These are phyloP conservation scores for Bombycilla garrulus DNA, from an alignment of 2,113 vertebrate species.

Conservation along the genomic window DNA sequence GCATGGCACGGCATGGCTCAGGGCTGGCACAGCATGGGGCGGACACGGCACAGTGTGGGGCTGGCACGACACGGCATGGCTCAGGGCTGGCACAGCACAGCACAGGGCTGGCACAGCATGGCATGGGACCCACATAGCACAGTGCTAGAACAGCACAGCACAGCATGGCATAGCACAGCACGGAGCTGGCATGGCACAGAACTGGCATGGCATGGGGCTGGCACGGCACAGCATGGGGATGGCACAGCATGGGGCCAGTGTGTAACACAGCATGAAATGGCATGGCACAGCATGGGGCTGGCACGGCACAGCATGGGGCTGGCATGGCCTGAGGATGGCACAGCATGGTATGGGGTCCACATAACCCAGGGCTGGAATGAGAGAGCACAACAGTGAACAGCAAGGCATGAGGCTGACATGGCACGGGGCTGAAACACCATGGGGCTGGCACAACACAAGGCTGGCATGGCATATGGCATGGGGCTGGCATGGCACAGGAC, in stretches of 20 bases:
- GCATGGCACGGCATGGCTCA: not conserved
- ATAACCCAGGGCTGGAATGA: not conserved
- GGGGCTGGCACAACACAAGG: not conserved
- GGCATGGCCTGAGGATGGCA: not conserved
- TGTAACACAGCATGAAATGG: not conserved
- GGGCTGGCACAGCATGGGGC: not conserved
- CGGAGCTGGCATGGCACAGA: not conserved
- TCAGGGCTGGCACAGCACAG: not conserved
- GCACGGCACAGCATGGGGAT: not conserved
- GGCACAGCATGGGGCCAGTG: not conserved
- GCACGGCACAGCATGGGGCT: not conserved
- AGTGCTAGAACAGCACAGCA: not conserved
- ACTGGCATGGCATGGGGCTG: not conserved
- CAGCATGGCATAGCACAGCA: too few relatives aligned
- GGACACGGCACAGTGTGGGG: not conserved
- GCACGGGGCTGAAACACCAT: fast-evolving
- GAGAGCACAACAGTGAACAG: not conserved
- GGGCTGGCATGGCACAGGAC: not conserved
- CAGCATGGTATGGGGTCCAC: not conserved
- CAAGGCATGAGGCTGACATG: not conserved
- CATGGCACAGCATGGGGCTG: not conserved
- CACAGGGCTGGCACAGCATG: too few relatives aligned
- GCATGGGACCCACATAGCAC: not conserved
- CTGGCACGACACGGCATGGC: not conserved
- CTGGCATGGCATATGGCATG: not conserved